Conservation (phyloP, 2,797 vertebrate species). For the Sebastes iracundus region DNA sequence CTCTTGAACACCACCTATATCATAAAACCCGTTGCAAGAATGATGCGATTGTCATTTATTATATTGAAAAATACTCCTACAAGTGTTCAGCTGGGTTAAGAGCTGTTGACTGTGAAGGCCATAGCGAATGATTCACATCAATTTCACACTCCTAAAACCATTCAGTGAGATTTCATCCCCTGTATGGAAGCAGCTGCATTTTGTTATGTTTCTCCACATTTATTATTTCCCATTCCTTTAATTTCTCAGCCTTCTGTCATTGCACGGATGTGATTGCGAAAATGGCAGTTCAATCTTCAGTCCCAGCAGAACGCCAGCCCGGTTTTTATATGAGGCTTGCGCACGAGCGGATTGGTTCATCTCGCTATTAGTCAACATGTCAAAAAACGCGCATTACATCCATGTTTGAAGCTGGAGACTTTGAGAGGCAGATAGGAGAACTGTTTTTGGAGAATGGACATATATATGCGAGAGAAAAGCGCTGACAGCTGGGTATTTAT, state of each 20-base stretch:
- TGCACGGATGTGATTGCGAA: background rate
- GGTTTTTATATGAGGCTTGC: background rate
- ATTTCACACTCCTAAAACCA: background rate
- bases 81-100: background rate
- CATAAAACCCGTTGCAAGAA: background rate
- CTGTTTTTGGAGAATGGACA: background rate
- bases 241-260: background rate
- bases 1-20: background rate
- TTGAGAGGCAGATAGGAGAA: background rate
- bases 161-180: background rate
- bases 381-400: background rate
- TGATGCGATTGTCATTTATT: background rate
- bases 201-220: background rate
- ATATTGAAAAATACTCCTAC: background rate
- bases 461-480: background rate
- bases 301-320: background rate
- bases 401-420: background rate
- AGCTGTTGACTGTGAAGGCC: background rate
- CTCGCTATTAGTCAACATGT: background rate
- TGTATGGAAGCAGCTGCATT: background rate
- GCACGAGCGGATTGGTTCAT: background rate
- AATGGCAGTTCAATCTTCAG: background rate
- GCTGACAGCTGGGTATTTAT: constrained; percentile 24
- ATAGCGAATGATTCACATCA: background rate
- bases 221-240: background rate